Conservation (phyloP, 2,888 invertebrate genomes). For the Nebria salina region DNA sequence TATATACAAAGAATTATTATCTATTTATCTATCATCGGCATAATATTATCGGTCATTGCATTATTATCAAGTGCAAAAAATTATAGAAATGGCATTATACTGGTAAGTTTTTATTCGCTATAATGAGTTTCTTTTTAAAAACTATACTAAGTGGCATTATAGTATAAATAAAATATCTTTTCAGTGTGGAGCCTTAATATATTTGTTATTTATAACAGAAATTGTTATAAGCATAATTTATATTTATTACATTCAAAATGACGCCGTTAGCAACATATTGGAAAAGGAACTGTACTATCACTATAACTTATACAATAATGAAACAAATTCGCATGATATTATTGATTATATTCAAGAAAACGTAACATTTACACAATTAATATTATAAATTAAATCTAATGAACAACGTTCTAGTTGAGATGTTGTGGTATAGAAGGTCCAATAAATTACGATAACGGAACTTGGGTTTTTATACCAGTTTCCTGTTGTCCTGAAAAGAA, state of each 20-base stretch:
- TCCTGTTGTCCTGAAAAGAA: conserved; percentile 32
- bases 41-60: conserved; percentile 18
- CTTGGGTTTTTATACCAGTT: conserved; percentile 14
- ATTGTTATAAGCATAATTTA: conserved; percentile 29
- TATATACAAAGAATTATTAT: conserved; percentile 14
- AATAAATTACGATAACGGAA: conserved; percentile 26
- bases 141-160: too few relatives aligned
- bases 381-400: conserved; percentile 15
- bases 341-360: conserved; percentile 36
- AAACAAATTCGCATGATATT: conserved; percentile 12
- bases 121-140: background rate
- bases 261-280: conserved; percentile 14
- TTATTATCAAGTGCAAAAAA: conserved; percentile 18
- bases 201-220: conserved; percentile 32
- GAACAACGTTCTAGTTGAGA: conserved; percentile 20
- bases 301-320: conserved; percentile 19
- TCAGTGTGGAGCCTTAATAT: conserved; percentile 28
- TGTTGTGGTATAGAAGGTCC: conserved; percentile 36
- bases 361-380: conserved; percentile 11
- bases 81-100: conserved; percentile 15
- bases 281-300: conserved; percentile 26
- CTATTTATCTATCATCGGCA: conserved; percentile 12
- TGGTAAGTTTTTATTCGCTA: conserved; percentile 10
- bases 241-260: conserved; percentile 14
- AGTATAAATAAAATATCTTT: conserved; percentile 6